A percentile compares a stretch with the other conserved stretches of the same genome.
phyloP scores from a whole-genome alignment of 2,888 invertebrate species.

The Alloscopus bannaensis region DNA sequence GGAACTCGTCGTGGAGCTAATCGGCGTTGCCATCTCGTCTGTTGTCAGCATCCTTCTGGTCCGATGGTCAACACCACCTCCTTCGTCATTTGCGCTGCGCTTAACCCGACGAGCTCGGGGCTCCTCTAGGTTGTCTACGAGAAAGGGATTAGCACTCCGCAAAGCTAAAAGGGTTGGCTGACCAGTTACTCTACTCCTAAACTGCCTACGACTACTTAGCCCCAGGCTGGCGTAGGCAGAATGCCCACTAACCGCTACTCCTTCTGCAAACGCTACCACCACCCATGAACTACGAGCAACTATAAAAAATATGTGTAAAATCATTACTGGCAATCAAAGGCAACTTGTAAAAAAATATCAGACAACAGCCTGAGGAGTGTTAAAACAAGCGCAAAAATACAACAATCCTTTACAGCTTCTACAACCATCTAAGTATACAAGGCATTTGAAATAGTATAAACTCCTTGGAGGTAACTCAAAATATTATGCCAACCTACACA shows the following conservation, averaged over 20 bases:
- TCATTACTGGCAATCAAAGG: too few relatives aligned
- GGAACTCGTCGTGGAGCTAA: background rate
- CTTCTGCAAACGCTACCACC: slow-evolving; percentile 35
- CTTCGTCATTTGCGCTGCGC: background rate
- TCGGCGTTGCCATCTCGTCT: background rate
- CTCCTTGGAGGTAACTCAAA: too few relatives aligned
- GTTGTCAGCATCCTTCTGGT: background rate
- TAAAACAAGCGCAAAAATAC: slow-evolving; percentile 11
- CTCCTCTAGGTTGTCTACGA: background rate
- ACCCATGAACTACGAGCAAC: slow-evolving; percentile 28
- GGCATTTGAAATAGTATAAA: too few relatives aligned
- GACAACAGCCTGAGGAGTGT: background rate
- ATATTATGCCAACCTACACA: too few relatives aligned
- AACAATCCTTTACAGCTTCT: too few relatives aligned
- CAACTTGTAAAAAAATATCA: too few relatives aligned
- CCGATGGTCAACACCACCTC: background rate
- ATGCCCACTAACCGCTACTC: background rate
- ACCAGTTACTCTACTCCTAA: slow-evolving; percentile 29
- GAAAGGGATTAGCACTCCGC: too few relatives aligned
- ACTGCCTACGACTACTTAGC: slow-evolving; percentile 25
- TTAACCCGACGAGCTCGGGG: background rate
- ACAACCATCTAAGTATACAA: too few relatives aligned
- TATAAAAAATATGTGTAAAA: too few relatives aligned
- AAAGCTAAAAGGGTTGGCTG: too few relatives aligned
- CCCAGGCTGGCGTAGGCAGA: slow-evolving; percentile 21